Evolutionary conservation across 2,888 invertebrate genomes (phyloP), one percentile per base, ranked within the genome.

Genomic region (Trisateles emortualis): DNA sequence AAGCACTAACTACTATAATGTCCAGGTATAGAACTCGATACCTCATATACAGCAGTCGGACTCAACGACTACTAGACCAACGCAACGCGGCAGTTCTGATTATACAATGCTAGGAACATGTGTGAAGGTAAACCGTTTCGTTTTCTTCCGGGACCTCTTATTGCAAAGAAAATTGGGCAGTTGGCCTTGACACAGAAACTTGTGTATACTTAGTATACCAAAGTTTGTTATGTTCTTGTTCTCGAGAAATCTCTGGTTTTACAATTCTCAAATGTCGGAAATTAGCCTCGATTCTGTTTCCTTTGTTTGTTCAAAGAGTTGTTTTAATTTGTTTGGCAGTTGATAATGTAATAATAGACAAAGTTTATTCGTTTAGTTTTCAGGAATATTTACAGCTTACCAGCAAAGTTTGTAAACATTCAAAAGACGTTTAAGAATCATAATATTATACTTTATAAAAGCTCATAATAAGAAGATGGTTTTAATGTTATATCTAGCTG

Each of bases 171-270:
- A 56, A 54, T 59, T 36, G 40, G 38, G 30, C 49, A 30, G 33
- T 26, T 48, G 50, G 44, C 67, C 68, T 65, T 67, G 68, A 39
- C 65, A 56, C 52, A 38, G 14, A 33, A 32, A 32, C 38, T 39
- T 39, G 24, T 40, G 16, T 44, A 32, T 41, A 49, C 40, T 33
- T 59, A 57, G 22, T 40, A 38, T 39, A 51, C 54, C 36, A 32
- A 68, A 68, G 39, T 66, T 61, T 60, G 64, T 53, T 56, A 36
- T 30, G 44, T 53, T 55, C 43, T 53, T 61, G 53, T 52, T 54
- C 48, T 46, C 46, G 13, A 64, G 33, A 44, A 48, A 53, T 57
- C 57, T 57, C 45, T 51, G 55, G 43, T 53, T 67, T 51, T 55
- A 68, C 54, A 57, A 61, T 53, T 43, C 50, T 51, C 44, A 64